phyloP scores from a whole-genome alignment of 2,113 vertebrate species.

The Ursus arctos region DNA sequence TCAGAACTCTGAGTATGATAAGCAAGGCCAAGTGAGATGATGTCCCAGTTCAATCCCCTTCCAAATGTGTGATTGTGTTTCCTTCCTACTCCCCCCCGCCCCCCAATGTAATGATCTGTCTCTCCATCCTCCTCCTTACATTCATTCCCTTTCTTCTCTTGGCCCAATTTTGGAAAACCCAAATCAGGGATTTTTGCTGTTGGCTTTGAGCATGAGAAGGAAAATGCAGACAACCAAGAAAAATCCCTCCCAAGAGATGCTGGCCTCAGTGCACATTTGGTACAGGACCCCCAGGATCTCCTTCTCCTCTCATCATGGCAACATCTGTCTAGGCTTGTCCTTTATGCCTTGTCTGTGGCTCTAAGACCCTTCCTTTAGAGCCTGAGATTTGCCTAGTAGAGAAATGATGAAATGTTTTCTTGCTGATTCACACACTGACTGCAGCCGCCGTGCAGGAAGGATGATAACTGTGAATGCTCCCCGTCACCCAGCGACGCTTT shows the following conservation, averaged over 20 bases:
- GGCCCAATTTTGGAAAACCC: neutral
- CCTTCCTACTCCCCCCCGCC: neutral
- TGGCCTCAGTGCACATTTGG: neutral
- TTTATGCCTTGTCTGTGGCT: neutral
- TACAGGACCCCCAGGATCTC: neutral
- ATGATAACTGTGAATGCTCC: neutral
- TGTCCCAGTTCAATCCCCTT: neutral
- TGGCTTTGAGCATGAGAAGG: conserved; percentile 34
- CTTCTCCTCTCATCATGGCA: neutral
- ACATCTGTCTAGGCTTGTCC: neutral
- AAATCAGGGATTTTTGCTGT: conserved; percentile 34
- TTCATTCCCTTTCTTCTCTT: conserved; percentile 11
- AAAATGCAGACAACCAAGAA: conserved; percentile 13
- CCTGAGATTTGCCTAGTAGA: neutral
- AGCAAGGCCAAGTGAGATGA: neutral
- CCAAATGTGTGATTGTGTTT: neutral
- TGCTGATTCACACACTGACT: neutral
- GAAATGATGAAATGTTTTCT: neutral
- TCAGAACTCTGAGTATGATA: neutral
- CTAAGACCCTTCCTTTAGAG: neutral
- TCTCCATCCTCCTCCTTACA: neutral
- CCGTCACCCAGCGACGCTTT: neutral
- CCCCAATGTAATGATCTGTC: neutral
- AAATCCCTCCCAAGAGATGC: neutral
- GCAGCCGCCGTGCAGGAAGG: neutral